Percentiles rank a stretch among this genome's conserved stretches.
phyloP scores from a whole-genome alignment of 23 tunicate genomes.

The Ascidia mentula region DNA sequence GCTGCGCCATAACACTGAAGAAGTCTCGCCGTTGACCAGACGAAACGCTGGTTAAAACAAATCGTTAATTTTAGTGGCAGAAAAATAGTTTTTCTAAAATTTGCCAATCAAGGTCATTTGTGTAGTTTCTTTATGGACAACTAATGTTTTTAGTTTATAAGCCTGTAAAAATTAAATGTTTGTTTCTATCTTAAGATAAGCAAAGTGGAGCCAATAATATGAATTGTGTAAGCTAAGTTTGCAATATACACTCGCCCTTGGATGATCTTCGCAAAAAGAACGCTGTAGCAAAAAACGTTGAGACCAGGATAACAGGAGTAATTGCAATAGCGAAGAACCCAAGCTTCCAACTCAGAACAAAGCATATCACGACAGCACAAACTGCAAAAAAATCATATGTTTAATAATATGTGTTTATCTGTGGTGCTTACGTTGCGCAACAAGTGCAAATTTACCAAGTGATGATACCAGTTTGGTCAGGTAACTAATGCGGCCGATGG shows the following conservation, averaged over 20 bases:
- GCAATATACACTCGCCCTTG: not conserved
- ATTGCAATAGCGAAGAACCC: not conserved
- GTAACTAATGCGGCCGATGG: conserved; percentile 1
- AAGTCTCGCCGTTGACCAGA: too few species aligned
- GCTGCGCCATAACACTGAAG: too few species aligned
- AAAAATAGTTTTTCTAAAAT: too few species aligned
- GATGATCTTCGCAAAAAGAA: not conserved
- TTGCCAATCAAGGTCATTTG: too few species aligned
- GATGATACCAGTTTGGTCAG: not conserved
- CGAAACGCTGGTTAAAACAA: too few species aligned
- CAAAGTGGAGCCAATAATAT: too few species aligned
- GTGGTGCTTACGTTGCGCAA: not conserved
- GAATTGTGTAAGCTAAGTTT: not conserved
- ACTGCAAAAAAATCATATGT: not conserved
- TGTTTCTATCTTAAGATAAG: too few species aligned
- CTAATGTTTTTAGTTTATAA: too few species aligned
- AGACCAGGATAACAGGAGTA: not conserved
- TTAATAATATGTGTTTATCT: not conserved
- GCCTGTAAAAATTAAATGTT: too few species aligned
- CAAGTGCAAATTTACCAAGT: not conserved
- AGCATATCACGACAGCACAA: not conserved
- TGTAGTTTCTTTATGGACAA: too few species aligned
- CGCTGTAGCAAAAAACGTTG: not conserved
- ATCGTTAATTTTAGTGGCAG: too few species aligned
- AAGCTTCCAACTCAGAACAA: conserved; percentile 11